Base-by-base conservation (phyloP, 2,888 invertebrate genomes). In the Lypha dubia region DNA sequence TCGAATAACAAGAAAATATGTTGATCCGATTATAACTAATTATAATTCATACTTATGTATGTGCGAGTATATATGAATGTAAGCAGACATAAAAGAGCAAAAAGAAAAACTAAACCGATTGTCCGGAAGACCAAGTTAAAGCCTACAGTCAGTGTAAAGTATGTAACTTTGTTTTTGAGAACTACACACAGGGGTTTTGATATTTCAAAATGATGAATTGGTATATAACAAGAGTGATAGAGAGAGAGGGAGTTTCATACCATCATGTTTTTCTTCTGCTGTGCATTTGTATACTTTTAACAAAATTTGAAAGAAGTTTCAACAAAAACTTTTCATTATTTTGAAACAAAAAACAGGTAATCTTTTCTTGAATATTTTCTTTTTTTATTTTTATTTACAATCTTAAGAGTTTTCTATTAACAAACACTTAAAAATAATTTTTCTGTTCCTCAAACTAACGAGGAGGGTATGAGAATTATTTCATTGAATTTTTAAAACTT, bases 11-110 rank as follows among this genome's bases (percentile, higher is more conserved):
- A 41, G 44, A 68, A 60, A 60, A n/a, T 41, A 68, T 67, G 51
- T 73, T 76, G 65, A 38, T 68, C 84, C 81, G 84, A 81, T 84
- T 84, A 84, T 84, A 84, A 84, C 74, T 84, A 79, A 84, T 81
- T 81, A 84, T 79, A 74, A 79, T n/a, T n/a, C n/a, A n/a, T 63
- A 51, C 46, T 63, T 46, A 28, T 58, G 60, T 38, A 62, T 22
- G 38, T 22, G 28, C 0, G 0, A 3, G n/a, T 13, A 5, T 13
- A 11, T 22, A 9, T 15, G 17, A 7, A 51, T 24, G 24, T 58
- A n/a, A 0, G 1, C 9, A 24, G 7, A 17, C 20, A 32, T 28
- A 20, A 46, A n/a, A 41, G 8, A 17, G 17, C 17, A 17, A 22
- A 53, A 1, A 22, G n/a, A 46, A 28, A 22, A 0, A 28, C 5